Percentiles rank a stretch among this genome's conserved stretches.
Conservation (phyloP, 1,140 invertebrate species). For the Camponotus vicinus region DNA sequence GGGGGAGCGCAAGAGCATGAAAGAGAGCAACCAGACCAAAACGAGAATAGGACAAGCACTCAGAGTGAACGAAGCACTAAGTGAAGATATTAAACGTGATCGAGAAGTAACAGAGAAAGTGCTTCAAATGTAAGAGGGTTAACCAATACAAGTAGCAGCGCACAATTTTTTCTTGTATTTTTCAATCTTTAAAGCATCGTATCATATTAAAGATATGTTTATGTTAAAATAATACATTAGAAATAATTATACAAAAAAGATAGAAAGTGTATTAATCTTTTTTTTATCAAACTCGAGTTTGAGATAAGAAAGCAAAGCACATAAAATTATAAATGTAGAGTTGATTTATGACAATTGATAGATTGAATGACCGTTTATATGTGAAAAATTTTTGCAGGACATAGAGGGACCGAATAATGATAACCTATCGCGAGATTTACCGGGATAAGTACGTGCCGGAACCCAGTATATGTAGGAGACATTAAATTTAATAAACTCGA, state of each 20-base stretch:
- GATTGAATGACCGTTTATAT: not conserved
- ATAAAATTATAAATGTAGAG: not conserved
- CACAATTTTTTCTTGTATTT: not conserved
- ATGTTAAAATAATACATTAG: not conserved
- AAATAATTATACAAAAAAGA: not conserved
- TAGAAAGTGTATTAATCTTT: not conserved
- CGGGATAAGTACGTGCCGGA: not conserved
- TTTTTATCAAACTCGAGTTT: not conserved
- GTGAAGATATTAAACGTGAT: conserved; percentile 50
- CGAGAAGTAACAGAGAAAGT: conserved; percentile 40
- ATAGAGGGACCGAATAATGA: not conserved
- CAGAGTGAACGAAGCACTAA: conserved; percentile 28
- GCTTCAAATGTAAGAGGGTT: conserved; percentile 19
- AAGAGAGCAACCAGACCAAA: conserved; percentile 34
- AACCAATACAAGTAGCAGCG: not conserved
- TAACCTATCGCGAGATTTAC: conserved; percentile 44
- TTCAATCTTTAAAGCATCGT: not conserved
- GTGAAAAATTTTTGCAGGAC: not conserved
- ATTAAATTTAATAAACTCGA: conserved; percentile 70
- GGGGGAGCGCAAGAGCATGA: not conserved
- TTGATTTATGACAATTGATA: conserved; percentile 11
- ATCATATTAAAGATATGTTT: not conserved
- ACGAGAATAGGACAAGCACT: conserved; percentile 36
- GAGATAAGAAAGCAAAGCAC: too few species aligned
- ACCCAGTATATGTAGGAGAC: conserved; percentile 5